phyloP scores from a whole-genome alignment of 2,113 vertebrate genomes.

The Picathartes gymnocephalus region DNA sequence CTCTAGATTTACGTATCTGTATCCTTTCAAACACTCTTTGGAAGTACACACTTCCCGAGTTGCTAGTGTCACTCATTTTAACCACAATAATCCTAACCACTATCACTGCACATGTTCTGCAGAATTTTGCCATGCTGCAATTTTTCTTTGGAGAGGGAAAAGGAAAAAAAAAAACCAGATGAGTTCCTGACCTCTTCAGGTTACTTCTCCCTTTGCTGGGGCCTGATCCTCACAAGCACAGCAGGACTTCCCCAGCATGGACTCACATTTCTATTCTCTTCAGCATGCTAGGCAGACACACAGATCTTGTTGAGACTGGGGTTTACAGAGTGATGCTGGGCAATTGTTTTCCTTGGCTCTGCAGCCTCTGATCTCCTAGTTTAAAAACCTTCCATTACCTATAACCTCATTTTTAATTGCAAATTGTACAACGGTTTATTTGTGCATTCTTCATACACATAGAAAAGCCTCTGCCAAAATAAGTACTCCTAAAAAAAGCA shows the following conservation, averaged over 20 bases:
- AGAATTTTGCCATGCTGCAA: neutral
- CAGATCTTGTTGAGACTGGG: neutral
- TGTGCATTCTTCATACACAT: slow-evolving; percentile 1
- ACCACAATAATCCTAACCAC: neutral
- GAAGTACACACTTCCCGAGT: accelerated
- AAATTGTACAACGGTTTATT: slow-evolving; percentile 40
- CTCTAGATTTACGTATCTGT: neutral
- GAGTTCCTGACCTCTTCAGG: neutral
- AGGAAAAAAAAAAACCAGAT: neutral
- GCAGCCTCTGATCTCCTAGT: neutral
- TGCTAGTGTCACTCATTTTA: neutral
- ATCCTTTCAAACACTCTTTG: neutral
- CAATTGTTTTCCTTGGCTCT: slow-evolving; percentile 8
- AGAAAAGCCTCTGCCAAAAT: slow-evolving; percentile 42
- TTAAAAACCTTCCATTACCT: neutral
- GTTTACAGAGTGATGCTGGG: neutral
- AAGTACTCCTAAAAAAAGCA: slow-evolving; percentile 55
- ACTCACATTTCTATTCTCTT: neutral
- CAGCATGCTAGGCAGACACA: neutral
- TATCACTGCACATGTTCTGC: neutral
- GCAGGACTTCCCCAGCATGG: neutral
- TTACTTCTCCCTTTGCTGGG: neutral
- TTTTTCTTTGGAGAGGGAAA: neutral
- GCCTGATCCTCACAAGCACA: neutral
- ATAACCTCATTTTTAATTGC: slow-evolving; percentile 35